Base-by-base conservation (phyloP, 1,140 invertebrate species). In the Eupristina koningsbergeri region DNA sequence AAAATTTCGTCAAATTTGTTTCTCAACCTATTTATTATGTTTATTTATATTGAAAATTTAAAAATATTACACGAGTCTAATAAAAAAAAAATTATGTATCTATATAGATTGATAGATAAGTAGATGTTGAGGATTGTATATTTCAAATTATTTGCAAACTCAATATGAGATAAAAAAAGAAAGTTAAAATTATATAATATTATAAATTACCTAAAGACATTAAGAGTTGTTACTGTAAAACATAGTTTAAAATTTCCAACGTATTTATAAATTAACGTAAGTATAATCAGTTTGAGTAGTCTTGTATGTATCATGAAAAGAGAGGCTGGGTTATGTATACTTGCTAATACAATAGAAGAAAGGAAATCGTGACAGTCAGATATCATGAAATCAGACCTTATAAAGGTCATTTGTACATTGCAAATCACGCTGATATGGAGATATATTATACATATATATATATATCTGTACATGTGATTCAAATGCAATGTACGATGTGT, bases 331-430 rank as follows among this genome's bases (percentile, higher is more conserved):
- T 6, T 41, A 41, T 41, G n/a, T 71, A 19, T 41, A 71, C 5
- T 7, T n/a, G 13, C n/a, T 69, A 39, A 39, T 41, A 78, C 64
- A 81, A 73, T 78, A 64, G 50, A 71, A 75, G 41, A 47, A 50
- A 50, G 67, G 77, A 74, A 50, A 29, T 31, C 45, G 81, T 76
- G 75, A 31, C 81, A 78, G 34, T 15, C 22, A n/a, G 29, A 47
- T 77, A 78, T 83, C 81, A 29, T 53, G 53, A 41, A 67, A 76
- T 82, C 75, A 78, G 29, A 71, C 75, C 74, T 77, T 53, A 78
- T 74, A 79, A 84, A 84, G 64, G 81, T 61, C 45, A 67, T 64
- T 41, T 61, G 58, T 71, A 31, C 80, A 1, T 64, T 9, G 76
- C 75, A 36, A 83, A 83, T 85, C 64, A 45, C 45, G 50, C 26